Evolutionary conservation across 2,888 invertebrate species (phyloP), one percentile per base, ranked within the genome.

Genomic region (Incurvaria masculella): DNA sequence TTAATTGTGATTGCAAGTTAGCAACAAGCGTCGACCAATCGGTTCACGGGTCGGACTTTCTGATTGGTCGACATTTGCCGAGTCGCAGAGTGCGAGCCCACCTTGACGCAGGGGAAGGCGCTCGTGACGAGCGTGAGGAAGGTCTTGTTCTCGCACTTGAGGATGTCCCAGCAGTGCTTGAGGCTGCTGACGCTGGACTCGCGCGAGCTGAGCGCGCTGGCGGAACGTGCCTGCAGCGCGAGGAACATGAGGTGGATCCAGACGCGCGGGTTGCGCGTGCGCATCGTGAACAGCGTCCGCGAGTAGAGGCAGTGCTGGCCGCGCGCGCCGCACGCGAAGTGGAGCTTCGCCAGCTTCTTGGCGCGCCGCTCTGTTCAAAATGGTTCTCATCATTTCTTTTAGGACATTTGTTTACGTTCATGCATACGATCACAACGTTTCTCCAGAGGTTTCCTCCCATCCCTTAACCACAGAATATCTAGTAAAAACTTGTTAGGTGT

Each of bases 241-340:
- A 97, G 83, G 72, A 97, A 96, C 94, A 97, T 96, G 45, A 97
- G 82, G 75, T 97, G 96, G 55, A 97, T 91, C 97, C 96, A 96
- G 41, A 91, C 88, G 56, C 92, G 83, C 1, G 95, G 90, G 64
- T 88, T 86, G 53, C 91, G 83, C 23, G 89, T 90, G 55, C 87
- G 81, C 86, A 90, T 85, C 11, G 85, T 86, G 72, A 91, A 91
- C 57, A 86, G 84, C 10, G 88, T 85, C 62, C 87, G 85, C 49
- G 87, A 86, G 78, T 94, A 96, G 52, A 96, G 81, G 69, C 96
- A 97, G 72, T 94, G 88, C 59, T 89, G 84, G 57, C 85, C 88
- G 63, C 87, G 82, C 42, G 87, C 87, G 60, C 92, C 92, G 74
- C 96, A 96, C 48, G 89, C 89, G 75, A 96, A 96, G 72, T 94